Percentiles rank a stretch among this genome's conserved stretches.
phyloP scores from a whole-genome alignment of 2,888 invertebrate genomes.

The Euplagia quadripunctaria region DNA sequence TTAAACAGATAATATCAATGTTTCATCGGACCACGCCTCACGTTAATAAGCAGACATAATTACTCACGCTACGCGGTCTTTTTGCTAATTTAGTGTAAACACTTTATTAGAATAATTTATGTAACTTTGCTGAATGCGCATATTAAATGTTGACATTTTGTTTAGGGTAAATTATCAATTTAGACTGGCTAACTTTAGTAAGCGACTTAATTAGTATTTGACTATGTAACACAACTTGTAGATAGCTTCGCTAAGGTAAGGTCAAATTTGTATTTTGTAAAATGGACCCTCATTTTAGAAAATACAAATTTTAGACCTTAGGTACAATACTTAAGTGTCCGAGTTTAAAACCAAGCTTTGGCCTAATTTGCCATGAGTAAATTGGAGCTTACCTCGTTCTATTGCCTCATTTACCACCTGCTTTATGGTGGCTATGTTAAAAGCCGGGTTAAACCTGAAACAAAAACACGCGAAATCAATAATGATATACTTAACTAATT shows the following conservation, averaged over 20 bases:
- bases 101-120: background rate
- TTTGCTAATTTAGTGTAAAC: background rate
- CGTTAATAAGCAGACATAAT: background rate
- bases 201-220: background rate
- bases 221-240: background rate
- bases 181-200: background rate
- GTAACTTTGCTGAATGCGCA: background rate
- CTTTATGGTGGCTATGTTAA: constrained; percentile 97
- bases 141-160: background rate
- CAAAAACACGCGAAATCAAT: background rate
- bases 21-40: background rate
- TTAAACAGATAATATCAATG: background rate
- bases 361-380: background rate
- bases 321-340: background rate
- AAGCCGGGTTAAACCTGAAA: constrained; percentile 95
- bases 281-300: background rate
- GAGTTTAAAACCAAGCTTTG: background rate
- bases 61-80: background rate
- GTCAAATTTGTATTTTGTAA: no score
- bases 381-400: constrained; percentile 91
- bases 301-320: background rate
- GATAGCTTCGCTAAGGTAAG: background rate
- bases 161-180: background rate
- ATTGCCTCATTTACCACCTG: constrained; percentile 98
- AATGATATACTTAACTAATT: background rate